These are phyloP conservation scores for Morus bassanus DNA, from an alignment of 2,797 vertebrate species.

Conservation along the genomic window DNA sequence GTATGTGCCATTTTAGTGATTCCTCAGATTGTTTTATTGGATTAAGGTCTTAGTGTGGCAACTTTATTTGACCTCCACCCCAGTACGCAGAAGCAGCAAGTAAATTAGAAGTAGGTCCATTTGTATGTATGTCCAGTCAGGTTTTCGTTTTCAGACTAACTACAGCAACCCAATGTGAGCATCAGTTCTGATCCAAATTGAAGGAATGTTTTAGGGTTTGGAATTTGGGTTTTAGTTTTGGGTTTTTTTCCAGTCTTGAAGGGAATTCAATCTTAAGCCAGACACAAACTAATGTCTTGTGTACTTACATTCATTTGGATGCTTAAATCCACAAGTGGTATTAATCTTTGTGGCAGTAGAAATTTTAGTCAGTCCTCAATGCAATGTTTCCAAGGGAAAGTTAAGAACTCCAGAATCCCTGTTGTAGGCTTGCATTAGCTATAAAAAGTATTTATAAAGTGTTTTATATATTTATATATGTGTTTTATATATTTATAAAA, in stretches of 20 bases:
- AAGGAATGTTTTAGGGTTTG: neutral
- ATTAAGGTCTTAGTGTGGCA: neutral
- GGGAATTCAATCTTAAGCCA: neutral
- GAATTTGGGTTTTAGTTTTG: neutral
- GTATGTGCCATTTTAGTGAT: neutral
- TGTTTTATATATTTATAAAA: too few species aligned
- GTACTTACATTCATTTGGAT: neutral
- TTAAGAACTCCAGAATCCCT: neutral
- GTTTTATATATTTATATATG: too few species aligned
- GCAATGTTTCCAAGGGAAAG: neutral
- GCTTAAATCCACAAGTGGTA: neutral
- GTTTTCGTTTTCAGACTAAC: neutral
- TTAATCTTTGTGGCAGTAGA: neutral
- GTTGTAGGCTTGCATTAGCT: neutral
- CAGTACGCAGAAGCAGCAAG: accelerated
- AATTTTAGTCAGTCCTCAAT: neutral
- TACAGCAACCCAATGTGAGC: neutral
- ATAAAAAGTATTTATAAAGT: neutral
- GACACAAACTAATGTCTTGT: neutral
- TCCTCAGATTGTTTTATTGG: neutral
- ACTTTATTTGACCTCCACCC: neutral
- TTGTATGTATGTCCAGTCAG: neutral
- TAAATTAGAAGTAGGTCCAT: neutral
- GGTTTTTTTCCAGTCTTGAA: neutral
- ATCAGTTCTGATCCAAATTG: neutral